Evolutionary conservation across 2,797 vertebrate genomes (phyloP).

Genomic region (Crocodylus rhombifer): DNA sequence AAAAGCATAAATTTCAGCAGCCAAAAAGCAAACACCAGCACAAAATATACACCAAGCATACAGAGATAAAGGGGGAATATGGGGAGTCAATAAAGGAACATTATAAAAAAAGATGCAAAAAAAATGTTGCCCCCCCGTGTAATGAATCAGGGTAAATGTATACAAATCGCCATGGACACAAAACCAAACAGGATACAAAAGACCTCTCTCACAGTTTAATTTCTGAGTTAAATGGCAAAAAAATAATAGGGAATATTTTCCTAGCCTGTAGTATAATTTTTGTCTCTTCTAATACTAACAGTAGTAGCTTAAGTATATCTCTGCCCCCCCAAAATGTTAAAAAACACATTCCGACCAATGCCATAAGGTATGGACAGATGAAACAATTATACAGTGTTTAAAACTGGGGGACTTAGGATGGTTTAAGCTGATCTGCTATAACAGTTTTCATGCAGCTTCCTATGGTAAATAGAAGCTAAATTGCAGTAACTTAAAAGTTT

Average conservation of each 20-base stretch:
- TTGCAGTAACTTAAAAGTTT: no score
- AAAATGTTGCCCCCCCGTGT: neutral
- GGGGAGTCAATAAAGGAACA: neutral
- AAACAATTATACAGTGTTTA: no score
- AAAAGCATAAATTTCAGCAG: neutral
- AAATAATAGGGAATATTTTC: neutral
- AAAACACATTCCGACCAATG: neutral
- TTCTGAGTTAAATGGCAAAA: neutral
- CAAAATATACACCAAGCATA: neutral
- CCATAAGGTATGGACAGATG: no score
- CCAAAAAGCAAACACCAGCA: neutral
- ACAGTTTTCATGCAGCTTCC: no score
- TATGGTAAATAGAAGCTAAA: no score
- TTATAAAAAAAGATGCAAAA: neutral
- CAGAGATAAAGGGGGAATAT: neutral
- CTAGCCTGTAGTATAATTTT: neutral
- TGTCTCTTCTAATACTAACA: neutral
- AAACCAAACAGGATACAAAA: neutral
- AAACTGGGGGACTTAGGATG: no score
- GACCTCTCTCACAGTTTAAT: neutral
- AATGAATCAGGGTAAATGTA: neutral
- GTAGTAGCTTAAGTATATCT: neutral
- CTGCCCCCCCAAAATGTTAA: neutral
- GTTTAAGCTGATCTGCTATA: no score
- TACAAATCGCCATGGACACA: neutral